phyloP scores from a whole-genome alignment of 1,140 invertebrate species.

The Antheraea pernyi region DNA sequence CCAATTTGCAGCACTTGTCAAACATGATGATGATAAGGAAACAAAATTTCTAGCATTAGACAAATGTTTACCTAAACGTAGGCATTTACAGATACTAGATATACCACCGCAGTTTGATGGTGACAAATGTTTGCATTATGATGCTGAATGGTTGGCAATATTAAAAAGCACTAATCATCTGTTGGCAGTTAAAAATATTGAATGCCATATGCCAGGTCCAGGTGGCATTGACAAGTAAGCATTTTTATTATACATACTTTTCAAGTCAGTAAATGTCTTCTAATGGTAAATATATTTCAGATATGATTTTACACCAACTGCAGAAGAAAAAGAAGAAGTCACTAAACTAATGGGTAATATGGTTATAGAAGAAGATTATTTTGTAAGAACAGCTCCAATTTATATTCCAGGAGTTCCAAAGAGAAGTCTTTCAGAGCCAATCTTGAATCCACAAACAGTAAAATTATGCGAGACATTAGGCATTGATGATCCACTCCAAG shows the following conservation, averaged over 20 bases:
- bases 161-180: conserved; percentile 94
- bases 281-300: conserved; percentile 55
- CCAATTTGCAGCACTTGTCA: conserved; percentile 94
- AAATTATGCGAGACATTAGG: conserved; percentile 88
- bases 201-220: conserved; percentile 90
- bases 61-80: conserved; percentile 94
- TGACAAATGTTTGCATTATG: conserved; percentile 86
- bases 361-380: conserved; percentile 86
- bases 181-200: conserved; percentile 84
- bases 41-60: conserved; percentile 98
- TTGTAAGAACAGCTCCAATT: conserved; percentile 85
- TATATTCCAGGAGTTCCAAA: conserved; percentile 77
- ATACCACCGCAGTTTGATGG: conserved; percentile 79
- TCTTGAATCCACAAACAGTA: conserved; percentile 90
- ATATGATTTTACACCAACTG: conserved; percentile 87
- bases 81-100: conserved; percentile 85
- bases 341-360: conserved; percentile 84
- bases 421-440: conserved; percentile 64
- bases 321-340: conserved; percentile 86
- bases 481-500: conserved; percentile 68
- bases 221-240: conserved; percentile 82
- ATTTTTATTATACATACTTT: neutral
- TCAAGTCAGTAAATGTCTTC: neutral
- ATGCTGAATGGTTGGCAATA: conserved; percentile 96
- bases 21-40: conserved; percentile 79